phyloP scores from a whole-genome alignment of 2,888 invertebrate species.

The Netelia virgata region DNA sequence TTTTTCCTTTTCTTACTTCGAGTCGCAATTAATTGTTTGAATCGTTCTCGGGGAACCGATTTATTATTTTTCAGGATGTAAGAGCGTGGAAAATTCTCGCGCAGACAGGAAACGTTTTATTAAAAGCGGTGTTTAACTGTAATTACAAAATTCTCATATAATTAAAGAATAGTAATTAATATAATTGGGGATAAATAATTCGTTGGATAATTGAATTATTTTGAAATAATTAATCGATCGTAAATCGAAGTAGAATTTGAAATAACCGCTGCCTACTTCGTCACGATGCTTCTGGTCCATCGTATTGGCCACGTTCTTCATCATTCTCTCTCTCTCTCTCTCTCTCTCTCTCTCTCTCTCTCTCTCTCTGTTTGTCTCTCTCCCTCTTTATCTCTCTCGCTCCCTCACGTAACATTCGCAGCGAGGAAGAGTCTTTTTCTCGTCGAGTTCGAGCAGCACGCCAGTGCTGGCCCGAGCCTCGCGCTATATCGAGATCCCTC shows the following conservation, averaged over 20 bases:
- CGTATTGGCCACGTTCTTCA: conserved; percentile 54
- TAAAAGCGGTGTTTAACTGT: no score
- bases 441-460: conserved; percentile 55
- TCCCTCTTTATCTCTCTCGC: conserved; percentile 25
- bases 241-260: conserved; percentile 63
- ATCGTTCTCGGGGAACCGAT: neutral
- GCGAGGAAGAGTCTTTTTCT: conserved; percentile 61
- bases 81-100: no score
- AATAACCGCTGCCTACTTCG: conserved; percentile 65
- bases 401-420: conserved; percentile 48
- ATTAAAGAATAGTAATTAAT: no score
- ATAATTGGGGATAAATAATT: no score
- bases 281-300: conserved; percentile 58
- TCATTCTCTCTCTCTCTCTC: conserved; percentile 42
- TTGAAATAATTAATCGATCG: neutral
- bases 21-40: neutral
- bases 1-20: no score
- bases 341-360: conserved; percentile 16
- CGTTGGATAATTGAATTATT: neutral
- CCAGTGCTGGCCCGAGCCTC: conserved; percentile 73
- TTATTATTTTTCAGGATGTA: neutral
- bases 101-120: no score
- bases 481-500: conserved; percentile 71
- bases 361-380: conserved; percentile 52
- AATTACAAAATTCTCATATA: no score